Conservation (phyloP, 2,888 invertebrate species). For the Apotomis capreana region DNA sequence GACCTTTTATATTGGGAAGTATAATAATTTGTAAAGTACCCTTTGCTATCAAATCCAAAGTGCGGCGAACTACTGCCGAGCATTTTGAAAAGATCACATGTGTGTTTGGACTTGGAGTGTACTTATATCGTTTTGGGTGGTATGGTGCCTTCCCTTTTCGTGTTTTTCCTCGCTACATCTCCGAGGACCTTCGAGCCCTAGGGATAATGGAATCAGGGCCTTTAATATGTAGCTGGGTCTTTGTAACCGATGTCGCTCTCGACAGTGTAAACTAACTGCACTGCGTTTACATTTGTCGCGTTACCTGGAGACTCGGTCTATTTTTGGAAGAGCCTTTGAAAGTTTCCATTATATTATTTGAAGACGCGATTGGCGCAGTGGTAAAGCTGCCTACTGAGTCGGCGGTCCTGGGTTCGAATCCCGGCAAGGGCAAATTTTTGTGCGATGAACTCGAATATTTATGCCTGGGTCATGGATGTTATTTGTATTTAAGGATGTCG, state of each 20-base stretch:
- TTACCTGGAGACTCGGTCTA: conserved; percentile 22
- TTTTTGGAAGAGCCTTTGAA: conserved; percentile 4
- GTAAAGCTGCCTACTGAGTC: no score
- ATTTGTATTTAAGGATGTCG: no score
- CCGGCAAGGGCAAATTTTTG: no score
- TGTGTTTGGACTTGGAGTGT: neutral
- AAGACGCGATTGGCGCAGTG: no score
- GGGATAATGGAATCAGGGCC: conserved; percentile 71
- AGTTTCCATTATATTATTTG: neutral
- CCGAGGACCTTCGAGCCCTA: conserved; percentile 57
- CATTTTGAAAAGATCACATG: neutral
- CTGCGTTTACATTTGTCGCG: conserved; percentile 36
- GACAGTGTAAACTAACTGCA: conserved; percentile 27
- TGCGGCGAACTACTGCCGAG: conserved; percentile 44
- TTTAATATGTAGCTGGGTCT: conserved; percentile 60
- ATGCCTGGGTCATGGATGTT: no score
- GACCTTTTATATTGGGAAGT: conserved; percentile 41
- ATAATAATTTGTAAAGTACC: conserved; percentile 52
- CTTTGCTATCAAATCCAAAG: conserved; percentile 59
- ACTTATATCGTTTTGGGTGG: conserved; percentile 11
- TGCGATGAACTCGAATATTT: no score
- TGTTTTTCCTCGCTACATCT: conserved; percentile 69
- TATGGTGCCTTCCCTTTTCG: conserved; percentile 46
- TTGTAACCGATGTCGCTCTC: conserved; percentile 30
- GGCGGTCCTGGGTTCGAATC: no score